phyloP scores from a whole-genome alignment of 2,113 vertebrate species.

The Cololabis saira region DNA sequence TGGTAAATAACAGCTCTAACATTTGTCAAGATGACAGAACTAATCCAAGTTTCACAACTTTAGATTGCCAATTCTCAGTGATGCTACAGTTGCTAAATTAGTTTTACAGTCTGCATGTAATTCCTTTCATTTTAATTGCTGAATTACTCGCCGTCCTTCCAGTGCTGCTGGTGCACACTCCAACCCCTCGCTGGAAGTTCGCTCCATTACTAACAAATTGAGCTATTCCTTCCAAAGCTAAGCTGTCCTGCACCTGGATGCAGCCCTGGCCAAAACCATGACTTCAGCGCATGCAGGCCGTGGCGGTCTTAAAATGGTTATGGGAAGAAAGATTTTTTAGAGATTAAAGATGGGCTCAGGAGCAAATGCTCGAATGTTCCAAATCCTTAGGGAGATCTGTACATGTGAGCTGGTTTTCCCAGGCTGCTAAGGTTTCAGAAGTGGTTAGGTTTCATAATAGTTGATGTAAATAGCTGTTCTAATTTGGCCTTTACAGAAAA shows the following conservation, averaged over 20 bases:
- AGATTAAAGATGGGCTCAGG: constrained; percentile 23
- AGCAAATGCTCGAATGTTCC: constrained; percentile 22
- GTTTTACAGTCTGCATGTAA: background rate
- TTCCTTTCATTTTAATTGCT: constrained; percentile 22
- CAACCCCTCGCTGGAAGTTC: constrained; percentile 34
- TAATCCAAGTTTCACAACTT: constrained; percentile 9
- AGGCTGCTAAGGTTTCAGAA: constrained; percentile 62
- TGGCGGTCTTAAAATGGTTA: constrained; percentile 23
- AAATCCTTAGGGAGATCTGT: constrained; percentile 26
- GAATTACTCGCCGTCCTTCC: constrained; percentile 45
- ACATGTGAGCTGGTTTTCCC: constrained; percentile 50
- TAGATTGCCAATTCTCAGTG: background rate
- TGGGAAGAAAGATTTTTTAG: constrained; percentile 23
- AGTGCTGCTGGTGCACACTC: constrained; percentile 57
- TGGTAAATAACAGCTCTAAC: background rate
- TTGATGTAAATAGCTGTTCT: constrained; percentile 63
- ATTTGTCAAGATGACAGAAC: background rate
- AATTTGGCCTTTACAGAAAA: constrained; percentile 49
- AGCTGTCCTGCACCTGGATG: constrained; percentile 65
- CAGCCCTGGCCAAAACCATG: constrained; percentile 57
- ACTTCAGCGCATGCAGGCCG: constrained; percentile 39
- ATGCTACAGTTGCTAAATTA: constrained; percentile 20
- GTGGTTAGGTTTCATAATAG: constrained; percentile 47
- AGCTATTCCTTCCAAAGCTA: constrained; percentile 40
- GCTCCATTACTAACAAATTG: constrained; percentile 68